Evolutionary conservation across 2,888 invertebrate species (phyloP).

Genomic region (Scaptomyza caliginosa): DNA sequence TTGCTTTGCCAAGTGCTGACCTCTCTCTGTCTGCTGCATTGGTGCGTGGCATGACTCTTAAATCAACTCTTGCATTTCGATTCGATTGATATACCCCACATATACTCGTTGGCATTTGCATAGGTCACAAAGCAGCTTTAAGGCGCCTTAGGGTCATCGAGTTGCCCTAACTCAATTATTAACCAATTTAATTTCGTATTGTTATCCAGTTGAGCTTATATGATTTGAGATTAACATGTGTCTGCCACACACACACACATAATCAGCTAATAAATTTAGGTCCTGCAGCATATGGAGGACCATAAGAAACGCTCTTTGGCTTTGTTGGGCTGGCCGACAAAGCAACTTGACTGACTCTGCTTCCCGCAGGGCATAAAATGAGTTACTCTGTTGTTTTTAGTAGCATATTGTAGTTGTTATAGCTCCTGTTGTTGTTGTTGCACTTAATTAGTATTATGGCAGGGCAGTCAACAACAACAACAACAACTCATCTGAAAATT

Average conservation of each 20-base stretch:
- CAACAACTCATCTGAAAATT: constrained; percentile 27
- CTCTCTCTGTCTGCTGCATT: constrained; percentile 30
- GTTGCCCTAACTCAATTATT: constrained; percentile 70
- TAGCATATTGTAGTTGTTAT: not conserved
- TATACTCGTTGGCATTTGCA: constrained; percentile 27
- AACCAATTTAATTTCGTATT: constrained; percentile 56
- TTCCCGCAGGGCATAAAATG: constrained; percentile 40
- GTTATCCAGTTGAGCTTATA: constrained; percentile 28
- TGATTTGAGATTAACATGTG: constrained; percentile 61
- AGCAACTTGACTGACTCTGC: constrained; percentile 11
- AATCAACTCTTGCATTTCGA: constrained; percentile 49
- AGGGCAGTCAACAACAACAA: constrained; percentile 6
- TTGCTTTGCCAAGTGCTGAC: constrained; percentile 42
- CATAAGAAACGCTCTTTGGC: constrained; percentile 29
- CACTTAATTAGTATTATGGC: constrained; percentile 58
- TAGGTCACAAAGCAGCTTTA: constrained; percentile 46
- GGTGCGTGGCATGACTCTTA: constrained; percentile 56
- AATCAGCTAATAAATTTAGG: constrained; percentile 67
- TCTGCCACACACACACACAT: constrained; percentile 3
- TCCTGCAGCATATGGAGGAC: constrained; percentile 50
- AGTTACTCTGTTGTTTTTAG: constrained; percentile 32
- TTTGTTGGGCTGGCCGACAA: not conserved
- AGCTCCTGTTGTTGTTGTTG: constrained; percentile 29
- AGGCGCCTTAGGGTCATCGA: constrained; percentile 41
- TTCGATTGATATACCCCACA: constrained; percentile 56